Evolutionary conservation across 2,113 vertebrate genomes (phyloP).

Genomic region (Myotis davidii): DNA sequence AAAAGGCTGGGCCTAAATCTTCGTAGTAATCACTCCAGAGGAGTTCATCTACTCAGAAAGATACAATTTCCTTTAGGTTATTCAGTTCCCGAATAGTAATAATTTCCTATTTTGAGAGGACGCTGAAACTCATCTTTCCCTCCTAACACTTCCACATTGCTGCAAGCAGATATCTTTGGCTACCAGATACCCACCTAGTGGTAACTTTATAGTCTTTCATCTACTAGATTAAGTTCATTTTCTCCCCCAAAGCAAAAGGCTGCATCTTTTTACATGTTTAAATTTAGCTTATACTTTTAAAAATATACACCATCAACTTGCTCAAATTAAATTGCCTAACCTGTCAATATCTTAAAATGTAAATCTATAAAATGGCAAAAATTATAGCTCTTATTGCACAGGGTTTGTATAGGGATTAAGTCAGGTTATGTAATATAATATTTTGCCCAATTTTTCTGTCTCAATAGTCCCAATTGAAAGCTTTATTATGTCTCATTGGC

Average conservation of each 20-base stretch:
- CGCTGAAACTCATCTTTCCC: not conserved
- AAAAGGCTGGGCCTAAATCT: not conserved
- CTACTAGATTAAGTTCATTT: not conserved
- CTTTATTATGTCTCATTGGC: not conserved
- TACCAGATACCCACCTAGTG: not conserved
- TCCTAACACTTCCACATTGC: not conserved
- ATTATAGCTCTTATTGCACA: not conserved
- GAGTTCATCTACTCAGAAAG: conserved; percentile 4
- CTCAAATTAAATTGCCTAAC: not conserved
- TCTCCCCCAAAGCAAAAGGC: not conserved
- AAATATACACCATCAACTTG: not conserved
- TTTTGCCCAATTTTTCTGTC: not conserved
- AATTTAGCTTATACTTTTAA: not conserved
- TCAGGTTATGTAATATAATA: not conserved
- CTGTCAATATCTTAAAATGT: not conserved
- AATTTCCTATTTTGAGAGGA: conserved; percentile 26
- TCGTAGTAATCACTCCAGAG: not conserved
- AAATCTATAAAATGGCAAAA: not conserved
- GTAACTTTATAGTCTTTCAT: not conserved
- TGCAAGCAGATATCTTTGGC: not conserved
- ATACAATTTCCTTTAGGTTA: not conserved
- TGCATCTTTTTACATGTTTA: not conserved
- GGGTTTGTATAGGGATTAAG: not conserved
- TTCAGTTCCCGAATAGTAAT: not conserved
- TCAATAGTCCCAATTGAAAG: not conserved